These are phyloP conservation scores for Orthosia cruda DNA, from an alignment of 2,888 invertebrate genomes.

Conservation along the genomic window DNA sequence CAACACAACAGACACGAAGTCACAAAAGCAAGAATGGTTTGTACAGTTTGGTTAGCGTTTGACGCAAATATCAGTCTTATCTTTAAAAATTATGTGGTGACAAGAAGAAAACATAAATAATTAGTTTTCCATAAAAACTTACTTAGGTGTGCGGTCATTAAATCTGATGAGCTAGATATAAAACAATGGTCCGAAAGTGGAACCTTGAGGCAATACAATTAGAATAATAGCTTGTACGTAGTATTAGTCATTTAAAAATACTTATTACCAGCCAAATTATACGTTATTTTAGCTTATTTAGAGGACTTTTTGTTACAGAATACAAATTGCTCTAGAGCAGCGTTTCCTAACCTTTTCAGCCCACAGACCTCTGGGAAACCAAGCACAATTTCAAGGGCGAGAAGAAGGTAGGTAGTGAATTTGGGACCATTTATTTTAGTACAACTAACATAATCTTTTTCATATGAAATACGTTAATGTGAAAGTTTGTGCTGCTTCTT, in stretches of 20 bases:
- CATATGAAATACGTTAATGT: too few species aligned
- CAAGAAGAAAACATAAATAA: background rate
- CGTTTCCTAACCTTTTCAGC: too few species aligned
- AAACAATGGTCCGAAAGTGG: constrained; percentile 64
- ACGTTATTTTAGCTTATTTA: background rate
- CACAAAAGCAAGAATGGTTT: background rate
- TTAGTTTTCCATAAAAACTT: constrained; percentile 18
- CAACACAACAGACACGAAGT: background rate
- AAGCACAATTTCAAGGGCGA: too few species aligned
- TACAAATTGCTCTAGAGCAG: background rate
- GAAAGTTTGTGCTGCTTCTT: too few species aligned
- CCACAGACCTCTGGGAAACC: too few species aligned
- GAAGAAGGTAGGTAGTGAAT: too few species aligned
- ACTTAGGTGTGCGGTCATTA: constrained; percentile 45
- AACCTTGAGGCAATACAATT: constrained; percentile 69
- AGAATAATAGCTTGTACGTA: constrained; percentile 27
- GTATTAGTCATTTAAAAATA: background rate
- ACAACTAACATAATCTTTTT: too few species aligned
- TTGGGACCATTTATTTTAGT: too few species aligned
- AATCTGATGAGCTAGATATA: constrained; percentile 56
- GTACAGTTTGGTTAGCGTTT: background rate
- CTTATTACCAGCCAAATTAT: constrained; percentile 12
- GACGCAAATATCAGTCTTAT: background rate
- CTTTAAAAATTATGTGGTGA: background rate
- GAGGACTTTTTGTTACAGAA: background rate